Percentiles rank a stretch among this genome's conserved stretches.
Conservation (phyloP, 2,888 invertebrate species). For the Caenorhabditis imperialis region DNA sequence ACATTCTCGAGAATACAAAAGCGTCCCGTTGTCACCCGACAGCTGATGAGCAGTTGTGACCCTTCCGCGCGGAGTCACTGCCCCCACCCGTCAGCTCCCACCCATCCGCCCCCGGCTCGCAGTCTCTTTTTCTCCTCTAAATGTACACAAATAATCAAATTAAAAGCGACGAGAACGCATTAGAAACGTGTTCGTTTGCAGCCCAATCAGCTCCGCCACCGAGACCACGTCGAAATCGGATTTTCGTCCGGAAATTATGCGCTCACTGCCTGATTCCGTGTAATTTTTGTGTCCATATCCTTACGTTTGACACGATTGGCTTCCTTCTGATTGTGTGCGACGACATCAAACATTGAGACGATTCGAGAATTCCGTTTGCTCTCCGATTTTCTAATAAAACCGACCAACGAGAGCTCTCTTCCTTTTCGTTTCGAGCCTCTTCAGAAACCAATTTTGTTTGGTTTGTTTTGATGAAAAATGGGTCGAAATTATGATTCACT, state of each 20-base stretch:
- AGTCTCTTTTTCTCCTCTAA: slow-evolving; percentile 2
- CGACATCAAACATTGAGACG: background rate
- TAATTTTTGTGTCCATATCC: background rate
- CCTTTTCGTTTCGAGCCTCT: slow-evolving; percentile 24
- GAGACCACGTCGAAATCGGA: slow-evolving; percentile 5
- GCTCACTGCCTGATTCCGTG: slow-evolving; percentile 5
- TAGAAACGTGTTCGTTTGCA: slow-evolving; percentile 22
- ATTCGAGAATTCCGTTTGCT: slow-evolving; percentile 14
- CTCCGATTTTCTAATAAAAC: slow-evolving; percentile 46
- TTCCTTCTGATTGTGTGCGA: no score
- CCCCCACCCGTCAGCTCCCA: no score
- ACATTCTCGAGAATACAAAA: no score
- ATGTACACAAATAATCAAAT: slow-evolving; percentile 25
- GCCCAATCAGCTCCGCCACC: slow-evolving; percentile 17
- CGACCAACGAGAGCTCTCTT: slow-evolving; percentile 5
- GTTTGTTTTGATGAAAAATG: slow-evolving; percentile 40
- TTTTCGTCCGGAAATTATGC: slow-evolving; percentile 18
- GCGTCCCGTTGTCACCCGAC: no score
- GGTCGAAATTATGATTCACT: slow-evolving; percentile 47
- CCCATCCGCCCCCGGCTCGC: background rate
- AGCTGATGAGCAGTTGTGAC: no score
- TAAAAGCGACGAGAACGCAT: slow-evolving; percentile 18
- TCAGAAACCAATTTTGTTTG: slow-evolving; percentile 43
- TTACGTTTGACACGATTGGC: no score
- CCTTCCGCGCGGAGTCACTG: no score